A percentile compares a stretch with the other conserved stretches of the same genome.
These are phyloP conservation scores for human (Homo sapiens) DNA, from an alignment of 2,113 vertebrate genomes.

Conservation along the genomic window GRCh38 chr11:60501001-60501500, in stretches of 20 bases:
- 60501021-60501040: neutral
- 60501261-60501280: neutral
- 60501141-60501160: neutral
- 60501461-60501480: neutral
- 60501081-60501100: slow-evolving; percentile 22
- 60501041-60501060: slow-evolving; percentile 56
- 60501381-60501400: neutral
- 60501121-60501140: neutral
- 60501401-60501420: neutral
- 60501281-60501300: neutral
- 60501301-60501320: neutral
- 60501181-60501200: slow-evolving; percentile 35
- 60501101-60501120: rapidly evolving
- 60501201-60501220: neutral
- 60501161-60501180: slow-evolving; percentile 63
- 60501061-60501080: slow-evolving; percentile 37
- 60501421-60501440: neutral
- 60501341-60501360: neutral
- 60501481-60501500: neutral
- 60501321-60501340: too few relatives aligned
- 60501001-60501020: neutral
- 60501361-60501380: neutral
- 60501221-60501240: neutral
- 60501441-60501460: neutral
- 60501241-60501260: neutral